phyloP scores from a whole-genome alignment of 2,113 vertebrate species.

The Megaleporinus macrocephalus region DNA sequence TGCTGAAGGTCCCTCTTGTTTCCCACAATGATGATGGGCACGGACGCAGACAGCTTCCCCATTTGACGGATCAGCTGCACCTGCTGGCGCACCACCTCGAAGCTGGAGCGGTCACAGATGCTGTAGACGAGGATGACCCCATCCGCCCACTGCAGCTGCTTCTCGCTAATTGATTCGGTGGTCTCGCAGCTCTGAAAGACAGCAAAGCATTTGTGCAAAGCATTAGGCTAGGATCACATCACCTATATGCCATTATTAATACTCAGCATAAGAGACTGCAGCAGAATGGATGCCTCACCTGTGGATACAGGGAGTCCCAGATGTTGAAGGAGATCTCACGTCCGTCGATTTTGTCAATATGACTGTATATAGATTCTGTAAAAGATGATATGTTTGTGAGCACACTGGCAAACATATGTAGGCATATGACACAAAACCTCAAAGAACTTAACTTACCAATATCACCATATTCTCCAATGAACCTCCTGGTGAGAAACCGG shows the following conservation, averaged over 20 bases:
- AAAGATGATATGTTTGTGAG: not conserved
- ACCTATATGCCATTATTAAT: not conserved
- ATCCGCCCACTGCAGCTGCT: slow-evolving; percentile 72
- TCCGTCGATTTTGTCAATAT: slow-evolving; percentile 78
- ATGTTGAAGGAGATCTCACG: slow-evolving; percentile 82
- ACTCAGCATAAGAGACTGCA: not conserved
- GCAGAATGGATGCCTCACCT: slow-evolving; percentile 67
- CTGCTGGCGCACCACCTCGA: slow-evolving; percentile 67
- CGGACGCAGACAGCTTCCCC: slow-evolving; percentile 46
- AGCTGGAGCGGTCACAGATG: slow-evolving; percentile 73
- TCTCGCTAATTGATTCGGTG: slow-evolving; percentile 60
- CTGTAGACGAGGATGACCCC: slow-evolving; percentile 74
- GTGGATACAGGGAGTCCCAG: slow-evolving; percentile 80
- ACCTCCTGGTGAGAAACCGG: slow-evolving; percentile 82
- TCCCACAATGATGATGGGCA: slow-evolving; percentile 67
- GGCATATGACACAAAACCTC: too few relatives aligned
- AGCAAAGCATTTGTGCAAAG: not conserved
- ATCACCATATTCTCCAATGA: slow-evolving; percentile 85
- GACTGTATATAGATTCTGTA: slow-evolving; percentile 84
- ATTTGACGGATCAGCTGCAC: slow-evolving; percentile 62
- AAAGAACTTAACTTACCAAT: slow-evolving; percentile 72
- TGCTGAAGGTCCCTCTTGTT: slow-evolving; percentile 73
- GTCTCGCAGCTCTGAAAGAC: slow-evolving; percentile 55
- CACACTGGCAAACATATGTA: not conserved
- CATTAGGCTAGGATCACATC: not conserved